phyloP scores from a whole-genome alignment of 2,113 vertebrate genomes.

The Anoplopoma fimbria region DNA sequence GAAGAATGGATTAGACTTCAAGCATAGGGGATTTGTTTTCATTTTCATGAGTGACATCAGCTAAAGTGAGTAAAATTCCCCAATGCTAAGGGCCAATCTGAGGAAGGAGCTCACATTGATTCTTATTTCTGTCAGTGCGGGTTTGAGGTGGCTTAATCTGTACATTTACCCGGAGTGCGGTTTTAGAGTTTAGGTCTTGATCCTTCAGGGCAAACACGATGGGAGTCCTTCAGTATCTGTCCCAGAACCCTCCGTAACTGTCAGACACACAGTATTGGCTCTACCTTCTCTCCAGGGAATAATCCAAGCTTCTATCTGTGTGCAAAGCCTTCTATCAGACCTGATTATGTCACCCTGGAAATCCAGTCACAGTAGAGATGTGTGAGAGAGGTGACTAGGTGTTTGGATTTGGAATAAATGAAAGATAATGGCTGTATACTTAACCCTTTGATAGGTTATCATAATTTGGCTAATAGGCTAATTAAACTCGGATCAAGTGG shows the following conservation, averaged over 20 bases:
- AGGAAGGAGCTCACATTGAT: neutral
- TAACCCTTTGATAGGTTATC: neutral
- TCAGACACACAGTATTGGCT: constrained; percentile 28
- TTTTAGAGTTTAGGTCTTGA: constrained; percentile 25
- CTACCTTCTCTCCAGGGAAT: constrained; percentile 34
- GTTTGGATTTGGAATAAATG: constrained; percentile 1
- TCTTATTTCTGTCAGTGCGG: constrained; percentile 9
- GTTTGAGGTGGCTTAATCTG: neutral
- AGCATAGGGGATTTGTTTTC: constrained; percentile 44
- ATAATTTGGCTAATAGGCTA: neutral
- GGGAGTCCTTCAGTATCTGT: neutral
- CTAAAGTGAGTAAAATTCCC: constrained; percentile 41
- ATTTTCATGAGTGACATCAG: constrained; percentile 44
- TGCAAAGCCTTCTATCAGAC: constrained; percentile 45
- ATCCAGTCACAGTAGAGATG: constrained; percentile 22
- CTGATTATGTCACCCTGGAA: constrained; percentile 44
- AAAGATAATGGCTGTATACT: neutral
- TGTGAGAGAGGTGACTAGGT: neutral
- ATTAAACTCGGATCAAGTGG: neutral
- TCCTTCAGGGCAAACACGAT: neutral
- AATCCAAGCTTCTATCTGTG: constrained; percentile 25
- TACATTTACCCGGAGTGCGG: constrained; percentile 7
- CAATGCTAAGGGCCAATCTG: neutral
- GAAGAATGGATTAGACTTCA: constrained; percentile 34
- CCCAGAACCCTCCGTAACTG: constrained; percentile 15